A percentile compares a stretch with the other conserved stretches of the same genome.
These are phyloP conservation scores for Diplazon laetatorius DNA, from an alignment of 2,888 invertebrate species.

Conservation along the genomic window DNA sequence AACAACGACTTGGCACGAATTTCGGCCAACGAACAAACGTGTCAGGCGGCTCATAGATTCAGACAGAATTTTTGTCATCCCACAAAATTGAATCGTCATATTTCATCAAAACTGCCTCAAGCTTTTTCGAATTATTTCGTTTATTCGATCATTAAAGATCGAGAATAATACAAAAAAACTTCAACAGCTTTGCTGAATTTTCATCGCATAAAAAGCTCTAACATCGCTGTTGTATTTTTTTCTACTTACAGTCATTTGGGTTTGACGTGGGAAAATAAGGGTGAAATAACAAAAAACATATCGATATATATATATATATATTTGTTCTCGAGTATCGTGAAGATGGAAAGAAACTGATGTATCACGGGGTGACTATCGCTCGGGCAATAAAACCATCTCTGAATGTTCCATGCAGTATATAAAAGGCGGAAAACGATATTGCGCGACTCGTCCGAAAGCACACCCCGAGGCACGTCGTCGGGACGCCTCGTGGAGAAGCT, in stretches of 20 bases:
- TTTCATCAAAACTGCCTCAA: too few relatives aligned
- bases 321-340: not conserved
- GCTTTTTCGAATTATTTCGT: too few relatives aligned
- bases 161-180: not conserved
- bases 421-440: conserved; percentile 38
- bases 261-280: not conserved
- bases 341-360: not conserved
- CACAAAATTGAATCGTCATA: too few relatives aligned
- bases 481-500: conserved; percentile 34
- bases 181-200: too few relatives aligned
- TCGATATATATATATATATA: not conserved
- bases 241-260: too few relatives aligned
- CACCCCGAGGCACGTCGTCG: conserved; percentile 51
- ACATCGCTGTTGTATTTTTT: too few relatives aligned
- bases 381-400: conserved; percentile 21
- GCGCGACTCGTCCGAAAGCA: conserved; percentile 17
- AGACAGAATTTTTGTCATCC: too few relatives aligned
- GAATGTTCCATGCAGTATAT: conserved; percentile 22
- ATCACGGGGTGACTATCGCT: not conserved
- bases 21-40: too few relatives aligned
- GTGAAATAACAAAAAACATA: not conserved
- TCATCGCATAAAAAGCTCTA: too few relatives aligned
- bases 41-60: too few relatives aligned
- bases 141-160: conserved; percentile 32
- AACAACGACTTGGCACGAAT: too few relatives aligned